Conservation (phyloP, 2,113 vertebrate genomes). For the Saccopteryx leptura region DNA sequence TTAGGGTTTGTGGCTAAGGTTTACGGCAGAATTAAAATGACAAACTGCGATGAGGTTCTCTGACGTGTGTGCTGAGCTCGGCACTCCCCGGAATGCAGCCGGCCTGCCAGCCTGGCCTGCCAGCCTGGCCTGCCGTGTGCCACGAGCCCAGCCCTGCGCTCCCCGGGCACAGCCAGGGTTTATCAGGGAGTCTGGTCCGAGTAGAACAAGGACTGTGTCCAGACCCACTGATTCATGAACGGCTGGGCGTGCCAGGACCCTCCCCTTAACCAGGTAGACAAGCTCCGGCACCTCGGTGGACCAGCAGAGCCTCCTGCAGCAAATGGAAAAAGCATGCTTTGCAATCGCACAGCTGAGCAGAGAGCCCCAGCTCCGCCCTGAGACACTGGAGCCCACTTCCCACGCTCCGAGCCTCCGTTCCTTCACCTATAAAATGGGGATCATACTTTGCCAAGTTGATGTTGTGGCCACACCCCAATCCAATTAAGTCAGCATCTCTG, state of each 20-base stretch:
- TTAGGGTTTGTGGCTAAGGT: neutral
- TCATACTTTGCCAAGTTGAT: neutral
- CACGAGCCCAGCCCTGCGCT: neutral
- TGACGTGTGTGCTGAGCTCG: neutral
- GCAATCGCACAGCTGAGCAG: rapidly evolving
- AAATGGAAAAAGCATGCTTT: rapidly evolving
- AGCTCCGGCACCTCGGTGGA: neutral
- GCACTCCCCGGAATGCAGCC: neutral
- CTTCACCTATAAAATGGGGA: neutral
- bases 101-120: neutral
- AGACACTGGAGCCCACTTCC: rapidly evolving
- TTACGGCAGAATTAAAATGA: constrained; percentile 55
- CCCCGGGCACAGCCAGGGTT: neutral
- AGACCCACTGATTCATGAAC: neutral
- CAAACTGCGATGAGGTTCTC: neutral
- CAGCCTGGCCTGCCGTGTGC: neutral
- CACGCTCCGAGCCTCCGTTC: neutral
- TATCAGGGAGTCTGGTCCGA: neutral
- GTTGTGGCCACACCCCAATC: neutral
- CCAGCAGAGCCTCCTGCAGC: rapidly evolving
- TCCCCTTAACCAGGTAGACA: neutral
- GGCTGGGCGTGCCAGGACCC: neutral
- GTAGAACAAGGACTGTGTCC: too few relatives aligned
- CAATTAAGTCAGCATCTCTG: neutral
- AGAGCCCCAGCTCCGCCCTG: neutral